Evolutionary conservation across 2,113 vertebrate genomes (phyloP), one percentile per base, ranked within the genome.

Genomic region (Leptobrachium ailaonicum): DNA sequence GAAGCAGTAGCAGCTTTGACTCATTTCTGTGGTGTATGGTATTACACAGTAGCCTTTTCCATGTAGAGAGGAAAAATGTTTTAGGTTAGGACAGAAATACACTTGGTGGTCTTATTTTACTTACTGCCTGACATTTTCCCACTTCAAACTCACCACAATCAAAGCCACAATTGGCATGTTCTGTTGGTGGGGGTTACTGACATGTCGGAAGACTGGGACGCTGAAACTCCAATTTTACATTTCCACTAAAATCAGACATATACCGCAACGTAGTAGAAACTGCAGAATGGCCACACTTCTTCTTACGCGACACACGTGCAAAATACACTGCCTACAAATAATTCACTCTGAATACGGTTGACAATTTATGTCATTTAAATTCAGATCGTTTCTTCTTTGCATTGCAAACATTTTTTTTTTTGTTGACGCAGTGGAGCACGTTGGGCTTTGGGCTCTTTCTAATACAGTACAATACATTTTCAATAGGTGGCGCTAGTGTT

Each of bases 121-220:
- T 75, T 67, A 47, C 72, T 62, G 72, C 66, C 58, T 75, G 79
- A 81, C 79, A 75, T 81, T 75, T 81, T 75, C 75, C 79, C 79
- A 81, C 79, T 81, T 81, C 71, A 81, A 81, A 81, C 79, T 81
- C 71, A 81, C 79, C 79, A 32, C 79, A 81, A 68, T 69, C 71
- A 68, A 58, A 58, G 66, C 79, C 79, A 75, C 79, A 81, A 81
- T 47, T 81, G 78, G 78, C 71, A 40, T 50, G 12, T 64, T 44
- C n/a, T 60, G 43, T 10, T 41, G 64, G 73, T 74, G 78, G 78
- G 75, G 71, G 71, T 68, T 60, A 72, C 69, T 63, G 69, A 10
- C 41, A 62, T 41, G 40, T 32, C 20, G 20, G 40, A 20, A 8
- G 78, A 53, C 71, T 80, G 8, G 12, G 67, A 41, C 10, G 14